Percentiles rank a stretch among this genome's conserved stretches.
Evolutionary conservation across 2,888 invertebrate species (phyloP).

Genomic region (Linnaemya tessellans): DNA sequence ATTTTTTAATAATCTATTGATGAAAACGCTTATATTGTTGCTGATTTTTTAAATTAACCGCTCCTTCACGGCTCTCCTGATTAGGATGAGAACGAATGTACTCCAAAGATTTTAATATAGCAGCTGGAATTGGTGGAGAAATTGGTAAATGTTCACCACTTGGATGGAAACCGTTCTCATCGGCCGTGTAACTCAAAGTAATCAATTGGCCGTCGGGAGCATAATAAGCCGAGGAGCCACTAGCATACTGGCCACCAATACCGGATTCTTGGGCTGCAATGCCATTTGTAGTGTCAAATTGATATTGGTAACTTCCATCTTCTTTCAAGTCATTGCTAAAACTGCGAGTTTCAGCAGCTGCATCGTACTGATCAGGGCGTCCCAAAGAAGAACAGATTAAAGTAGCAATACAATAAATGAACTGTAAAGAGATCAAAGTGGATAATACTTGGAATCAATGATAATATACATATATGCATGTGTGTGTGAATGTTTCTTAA

Average conservation of each 20-base stretch:
- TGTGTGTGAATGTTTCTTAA: too few relatives aligned
- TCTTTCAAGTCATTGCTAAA: constrained; percentile 81
- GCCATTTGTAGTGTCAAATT: constrained; percentile 86
- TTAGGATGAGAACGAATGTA: constrained; percentile 82
- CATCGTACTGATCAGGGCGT: constrained; percentile 78
- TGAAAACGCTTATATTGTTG: constrained; percentile 48
- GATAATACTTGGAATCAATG: not conserved
- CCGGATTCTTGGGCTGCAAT: constrained; percentile 86
- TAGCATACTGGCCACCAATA: constrained; percentile 84
- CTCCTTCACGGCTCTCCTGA: constrained; percentile 77
- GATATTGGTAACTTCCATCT: constrained; percentile 83
- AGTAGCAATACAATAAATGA: constrained; percentile 75
- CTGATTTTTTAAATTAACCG: constrained; percentile 52
- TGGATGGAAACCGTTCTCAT: constrained; percentile 86
- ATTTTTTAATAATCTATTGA: constrained; percentile 30
- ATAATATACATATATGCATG: not conserved
- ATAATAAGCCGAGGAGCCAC: constrained; percentile 85
- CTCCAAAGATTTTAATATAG: constrained; percentile 79
- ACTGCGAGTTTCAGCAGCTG: constrained; percentile 80
- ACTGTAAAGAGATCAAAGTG: constrained; percentile 53
- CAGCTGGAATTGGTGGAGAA: constrained; percentile 81
- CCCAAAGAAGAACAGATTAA: constrained; percentile 75
- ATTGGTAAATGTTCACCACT: constrained; percentile 83
- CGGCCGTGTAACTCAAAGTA: constrained; percentile 84
- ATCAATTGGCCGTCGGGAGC: constrained; percentile 84